Evolutionary conservation across 2,888 invertebrate species (phyloP), one percentile per base, ranked within the genome.

Genomic region (Metallyticus violacea): DNA sequence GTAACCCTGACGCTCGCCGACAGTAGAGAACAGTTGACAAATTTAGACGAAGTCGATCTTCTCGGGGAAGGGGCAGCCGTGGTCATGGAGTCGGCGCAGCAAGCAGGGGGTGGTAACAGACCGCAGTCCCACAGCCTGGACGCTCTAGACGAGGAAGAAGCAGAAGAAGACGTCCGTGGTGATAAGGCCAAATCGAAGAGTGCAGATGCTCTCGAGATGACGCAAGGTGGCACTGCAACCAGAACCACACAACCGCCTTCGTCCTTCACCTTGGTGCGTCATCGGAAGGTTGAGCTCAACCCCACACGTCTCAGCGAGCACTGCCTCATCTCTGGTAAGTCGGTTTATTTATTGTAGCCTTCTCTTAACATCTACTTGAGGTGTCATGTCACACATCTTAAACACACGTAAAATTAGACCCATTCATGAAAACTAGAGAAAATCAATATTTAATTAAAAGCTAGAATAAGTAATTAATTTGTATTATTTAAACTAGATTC

Each of bases 251-350:
- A 85, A 40, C 86, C 81, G 6, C 87, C 86, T 25, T 92, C 93
- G 79, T 93, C 93, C 85, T 95, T 95, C 91, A 94, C 94, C 78
- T 90, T 95, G 88, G 93, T 94, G 87, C 93, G 93, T 89, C 94
- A 94, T 91, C 92, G 93, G 89, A 94, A 94, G 91, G 94, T 95
- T 88, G 94, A 94, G 89, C 91, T 95, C 87, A 92, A 93, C 85
- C 93, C 94, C 27, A 91, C 92, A 7, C 90, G 89, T 83, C 88
- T 90, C n/a, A 90, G 90, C 77, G 90, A 90, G 77, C 89, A 86
- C 86, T 87, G 84, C 83, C 85, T 86, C 62, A 9, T 86, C 7
- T 15, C 86, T 28, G 88, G 88, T 87, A 76, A 85, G 76, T 76
- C 27, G 22, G 4, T 15, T 2, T 62, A 62, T 15, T 3, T 6